phyloP scores from a whole-genome alignment of 2,797 vertebrate genomes.

The Semaprochilodus insignis region DNA sequence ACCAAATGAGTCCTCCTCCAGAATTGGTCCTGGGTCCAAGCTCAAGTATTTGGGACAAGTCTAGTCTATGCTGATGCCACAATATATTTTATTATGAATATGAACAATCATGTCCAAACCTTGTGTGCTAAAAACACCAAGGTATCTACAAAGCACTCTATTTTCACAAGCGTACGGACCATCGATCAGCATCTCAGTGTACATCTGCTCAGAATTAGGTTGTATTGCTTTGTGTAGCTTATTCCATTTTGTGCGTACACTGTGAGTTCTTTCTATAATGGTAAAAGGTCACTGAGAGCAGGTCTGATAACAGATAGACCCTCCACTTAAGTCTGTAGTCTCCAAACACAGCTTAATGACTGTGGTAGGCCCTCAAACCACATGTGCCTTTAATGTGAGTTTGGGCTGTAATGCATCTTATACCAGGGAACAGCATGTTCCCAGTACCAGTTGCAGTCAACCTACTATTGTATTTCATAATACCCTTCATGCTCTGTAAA shows the following conservation, averaged over 20 bases:
- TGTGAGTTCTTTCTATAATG: neutral
- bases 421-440: conserved; percentile 42
- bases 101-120: conserved; percentile 14
- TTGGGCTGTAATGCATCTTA: conserved; percentile 20
- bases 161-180: neutral
- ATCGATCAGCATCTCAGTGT: neutral
- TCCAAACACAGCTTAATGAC: conserved; percentile 39
- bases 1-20: no score
- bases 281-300: neutral
- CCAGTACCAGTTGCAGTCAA: conserved; percentile 49
- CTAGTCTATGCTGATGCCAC: no score
- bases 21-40: no score
- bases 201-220: neutral
- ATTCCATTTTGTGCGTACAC: conserved; percentile 3
- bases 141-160: neutral
- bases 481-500: conserved; percentile 36
- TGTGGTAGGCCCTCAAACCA: conserved; percentile 30
- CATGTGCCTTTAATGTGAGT: conserved; percentile 49
- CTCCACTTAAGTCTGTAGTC: neutral
- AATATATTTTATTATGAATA: neutral
- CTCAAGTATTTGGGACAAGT: no score
- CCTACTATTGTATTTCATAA: conserved; percentile 47
- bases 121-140: neutral
- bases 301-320: conserved; percentile 4
- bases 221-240: conserved; percentile 3